Conservation (phyloP, 2,797 vertebrate genomes). For the Myotis daubentonii region DNA sequence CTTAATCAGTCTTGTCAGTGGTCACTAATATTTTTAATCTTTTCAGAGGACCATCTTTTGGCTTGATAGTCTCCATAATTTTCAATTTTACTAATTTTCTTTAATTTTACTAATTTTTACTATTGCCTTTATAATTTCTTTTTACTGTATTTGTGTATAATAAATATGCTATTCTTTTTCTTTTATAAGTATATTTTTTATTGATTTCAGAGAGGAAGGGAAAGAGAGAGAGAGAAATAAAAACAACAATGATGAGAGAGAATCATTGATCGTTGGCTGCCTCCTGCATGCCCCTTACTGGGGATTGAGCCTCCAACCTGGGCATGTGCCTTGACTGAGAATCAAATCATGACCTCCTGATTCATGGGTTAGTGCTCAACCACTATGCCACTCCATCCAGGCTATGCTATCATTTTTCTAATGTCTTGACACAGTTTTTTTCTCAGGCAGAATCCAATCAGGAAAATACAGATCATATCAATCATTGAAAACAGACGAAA, state of each 20-base stretch:
- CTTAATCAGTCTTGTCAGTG: background rate
- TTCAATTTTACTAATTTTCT: background rate
- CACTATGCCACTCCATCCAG: too few species aligned
- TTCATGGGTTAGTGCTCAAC: too few species aligned
- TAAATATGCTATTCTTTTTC: background rate
- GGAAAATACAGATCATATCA: background rate
- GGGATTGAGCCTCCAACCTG: too few species aligned
- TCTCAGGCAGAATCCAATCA: background rate
- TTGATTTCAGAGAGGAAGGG: too few species aligned
- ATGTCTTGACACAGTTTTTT: background rate
- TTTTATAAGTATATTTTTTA: too few species aligned
- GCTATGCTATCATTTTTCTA: background rate
- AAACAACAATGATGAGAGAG: too few species aligned
- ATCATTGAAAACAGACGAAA: background rate
- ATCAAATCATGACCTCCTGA: too few species aligned
- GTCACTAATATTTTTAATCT: background rate
- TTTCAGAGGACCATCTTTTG: background rate
- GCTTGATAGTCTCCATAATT: background rate
- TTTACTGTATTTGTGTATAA: background rate
- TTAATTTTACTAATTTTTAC: background rate
- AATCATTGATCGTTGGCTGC: too few species aligned
- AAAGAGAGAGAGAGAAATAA: too few species aligned
- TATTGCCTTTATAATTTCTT: background rate
- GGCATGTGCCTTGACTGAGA: too few species aligned
- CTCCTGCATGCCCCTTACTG: too few species aligned